phyloP scores from a whole-genome alignment of 1,140 invertebrate genomes.

The Rhopalosiphum maidis region DNA sequence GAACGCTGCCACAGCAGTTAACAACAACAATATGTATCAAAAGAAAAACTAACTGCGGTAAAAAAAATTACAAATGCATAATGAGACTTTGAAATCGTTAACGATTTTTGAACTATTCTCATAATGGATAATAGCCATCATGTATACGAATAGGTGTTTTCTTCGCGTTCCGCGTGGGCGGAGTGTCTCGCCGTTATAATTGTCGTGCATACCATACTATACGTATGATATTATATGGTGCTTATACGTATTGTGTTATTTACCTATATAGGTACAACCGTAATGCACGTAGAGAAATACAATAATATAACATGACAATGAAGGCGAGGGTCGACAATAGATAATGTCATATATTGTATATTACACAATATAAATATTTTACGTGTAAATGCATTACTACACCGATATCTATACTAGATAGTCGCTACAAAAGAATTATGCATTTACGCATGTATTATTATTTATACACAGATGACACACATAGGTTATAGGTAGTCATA shows the following conservation, averaged over 20 bases:
- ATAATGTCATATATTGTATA: background rate
- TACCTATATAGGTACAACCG: background rate
- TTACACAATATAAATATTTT: background rate
- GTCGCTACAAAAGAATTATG: background rate
- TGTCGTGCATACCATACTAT: background rate
- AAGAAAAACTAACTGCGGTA: background rate
- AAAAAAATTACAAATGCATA: constrained; percentile 38
- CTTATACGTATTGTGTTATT: background rate
- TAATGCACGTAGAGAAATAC: background rate
- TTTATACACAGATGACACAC: background rate
- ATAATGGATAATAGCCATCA: background rate
- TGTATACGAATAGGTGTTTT: background rate
- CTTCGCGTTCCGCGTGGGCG: constrained; percentile 3
- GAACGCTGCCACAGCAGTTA: background rate
- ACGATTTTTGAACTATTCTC: constrained; percentile 34
- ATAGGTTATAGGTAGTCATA: background rate
- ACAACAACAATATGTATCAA: constrained; percentile 23
- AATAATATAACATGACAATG: background rate
- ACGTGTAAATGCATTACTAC: background rate
- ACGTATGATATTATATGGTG: background rate
- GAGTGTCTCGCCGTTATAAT: constrained; percentile 8
- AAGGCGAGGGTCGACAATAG: background rate
- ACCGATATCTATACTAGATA: too few relatives aligned
- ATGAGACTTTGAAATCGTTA: constrained; percentile 42
- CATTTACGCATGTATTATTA: background rate